Base-by-base conservation (phyloP, 2,888 invertebrate genomes). In the Pristionchus exspectatus region DNA sequence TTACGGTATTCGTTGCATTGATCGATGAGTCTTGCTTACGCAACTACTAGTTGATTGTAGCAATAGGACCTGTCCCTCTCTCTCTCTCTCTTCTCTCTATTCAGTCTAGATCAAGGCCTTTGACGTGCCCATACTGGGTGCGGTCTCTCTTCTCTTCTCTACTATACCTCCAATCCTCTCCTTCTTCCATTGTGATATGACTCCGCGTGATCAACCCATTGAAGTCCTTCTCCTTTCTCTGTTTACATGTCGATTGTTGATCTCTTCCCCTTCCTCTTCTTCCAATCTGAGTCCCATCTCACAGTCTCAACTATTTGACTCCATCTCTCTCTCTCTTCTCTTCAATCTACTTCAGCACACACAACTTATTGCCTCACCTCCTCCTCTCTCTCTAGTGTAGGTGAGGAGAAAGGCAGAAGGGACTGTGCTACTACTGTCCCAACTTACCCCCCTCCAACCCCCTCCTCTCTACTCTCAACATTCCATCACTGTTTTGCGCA, bases 21-120 rank as follows among this genome's bases (percentile, higher is more conserved):
- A 81, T 81, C 50, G 50, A 81, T 81, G 24, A 12, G 12, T 18
- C 9, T 24, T 33, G 9, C 9, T 38, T 38, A 18, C 24, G 54
- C 27, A 81, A n/a, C 50, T 27, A 81, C 30, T 77, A n/a, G 74
- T 33, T 74, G 74, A 74, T 74, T 74, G 74, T 38, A 44, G 74
- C 81, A 81, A 54, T 54, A 81, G 54, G 81, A 81, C 81, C 50
- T 44, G 81, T 81, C 81, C 50, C 81, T 77, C 77, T 44, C 81
- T 81, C 77, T 77, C 77, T 44, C 77, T 24, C 77, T 44, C 24
- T 44, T 50, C 83, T 83, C 50, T 50, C 83, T 27, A 83, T 83
- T 56, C 84, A 85, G 84, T 85, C 84, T 33, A 30, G 84, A 85
- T 85, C 84, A 85, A 85, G 84, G 84, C 63, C 84, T 59, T 81